Base-by-base conservation (phyloP, 35 echinoderm and acorn worm genomes). In the Stichopus chloronotus region DNA sequence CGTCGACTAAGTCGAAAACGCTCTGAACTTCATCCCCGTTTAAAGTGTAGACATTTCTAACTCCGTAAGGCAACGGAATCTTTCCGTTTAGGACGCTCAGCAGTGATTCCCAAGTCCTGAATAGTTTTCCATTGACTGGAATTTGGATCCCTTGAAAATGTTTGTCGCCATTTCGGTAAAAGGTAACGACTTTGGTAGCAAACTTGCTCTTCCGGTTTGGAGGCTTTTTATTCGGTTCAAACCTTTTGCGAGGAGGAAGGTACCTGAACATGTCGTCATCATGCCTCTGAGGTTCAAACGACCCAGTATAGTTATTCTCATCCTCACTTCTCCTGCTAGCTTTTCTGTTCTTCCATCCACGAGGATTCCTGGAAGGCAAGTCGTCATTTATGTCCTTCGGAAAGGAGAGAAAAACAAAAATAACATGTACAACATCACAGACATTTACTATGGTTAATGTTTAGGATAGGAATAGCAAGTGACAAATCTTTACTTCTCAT, bases 91-190 rank as follows among this genome's bases (percentile, higher is more conserved):
- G 88, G 54, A 94, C 95, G 5, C 79, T 94, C 63, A 94, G 57
- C 11, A 98, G 93, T 1, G 94, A 90, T 61, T 98, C 97, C 94
- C 95, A 96, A 56, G 86, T 95, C 58, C 81, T 20, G 63, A 93
- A 98, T 30, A 94, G 94, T 59, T 85, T 82, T 19, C 88, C 79
- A 78, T 94, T 98, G 19, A 98, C 91, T 7, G 97, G 97, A 12
- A 98, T 56, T 54, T 93, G 89, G 12, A 96, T 61, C 8, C 97
- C 97, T 77, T 94, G 92, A 59, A 94, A 98, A 88, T 98, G 97
- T 91, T 94, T 98, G 82, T 98, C 97, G 8, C 97, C 97, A 91
- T 98, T 98, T 3, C 97, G 94, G 30, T 94, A 98, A 78, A 98
- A 98, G 0, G 97, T 98, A 5, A 98, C 93, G 12, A 95, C 92